Evolutionary conservation across 1,140 invertebrate genomes (phyloP).

Genomic region (Drosophila fuyamai): DNA sequence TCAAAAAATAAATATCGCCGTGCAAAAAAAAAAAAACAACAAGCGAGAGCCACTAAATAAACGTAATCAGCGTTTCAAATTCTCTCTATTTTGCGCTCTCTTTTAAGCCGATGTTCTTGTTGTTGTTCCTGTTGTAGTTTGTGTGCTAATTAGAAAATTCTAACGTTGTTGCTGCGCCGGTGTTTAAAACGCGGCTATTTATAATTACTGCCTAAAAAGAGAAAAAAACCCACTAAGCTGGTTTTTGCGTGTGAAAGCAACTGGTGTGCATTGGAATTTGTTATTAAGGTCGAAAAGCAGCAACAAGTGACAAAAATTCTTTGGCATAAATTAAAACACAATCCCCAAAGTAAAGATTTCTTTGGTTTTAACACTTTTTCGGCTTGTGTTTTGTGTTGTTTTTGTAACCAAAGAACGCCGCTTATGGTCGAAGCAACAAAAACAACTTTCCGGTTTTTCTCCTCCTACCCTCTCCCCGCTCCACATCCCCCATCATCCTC

Average conservation of each 20-base stretch:
- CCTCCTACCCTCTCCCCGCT: constrained; percentile 34
- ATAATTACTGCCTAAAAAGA: constrained; percentile 69
- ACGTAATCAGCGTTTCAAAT: constrained; percentile 29
- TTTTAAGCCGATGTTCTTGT: constrained; percentile 21
- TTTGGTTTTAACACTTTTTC: constrained; percentile 29
- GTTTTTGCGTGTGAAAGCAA: constrained; percentile 32
- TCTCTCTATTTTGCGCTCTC: not conserved
- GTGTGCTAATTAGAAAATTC: constrained; percentile 42
- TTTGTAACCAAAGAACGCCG: constrained; percentile 58
- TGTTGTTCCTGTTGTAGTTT: constrained; percentile 21
- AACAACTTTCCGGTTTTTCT: constrained; percentile 79
- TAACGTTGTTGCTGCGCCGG: constrained; percentile 57
- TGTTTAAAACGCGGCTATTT: constrained; percentile 59
- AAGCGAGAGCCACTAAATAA: constrained; percentile 20
- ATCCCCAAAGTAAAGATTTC: constrained; percentile 40
- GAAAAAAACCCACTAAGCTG: constrained; percentile 31
- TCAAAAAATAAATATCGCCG: constrained; percentile 32
- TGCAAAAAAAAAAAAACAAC: constrained; percentile 24
- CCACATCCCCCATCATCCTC: constrained; percentile 1
- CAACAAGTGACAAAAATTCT: constrained; percentile 76
- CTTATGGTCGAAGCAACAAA: constrained; percentile 57
- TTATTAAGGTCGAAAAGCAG: constrained; percentile 71
- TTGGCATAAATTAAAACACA: constrained; percentile 64
- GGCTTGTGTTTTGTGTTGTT: constrained; percentile 12
- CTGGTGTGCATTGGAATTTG: constrained; percentile 70